Percentiles rank a stretch among this genome's conserved stretches.
Conservation (phyloP, 2,797 vertebrate species). For the Garrulus glandarius region DNA sequence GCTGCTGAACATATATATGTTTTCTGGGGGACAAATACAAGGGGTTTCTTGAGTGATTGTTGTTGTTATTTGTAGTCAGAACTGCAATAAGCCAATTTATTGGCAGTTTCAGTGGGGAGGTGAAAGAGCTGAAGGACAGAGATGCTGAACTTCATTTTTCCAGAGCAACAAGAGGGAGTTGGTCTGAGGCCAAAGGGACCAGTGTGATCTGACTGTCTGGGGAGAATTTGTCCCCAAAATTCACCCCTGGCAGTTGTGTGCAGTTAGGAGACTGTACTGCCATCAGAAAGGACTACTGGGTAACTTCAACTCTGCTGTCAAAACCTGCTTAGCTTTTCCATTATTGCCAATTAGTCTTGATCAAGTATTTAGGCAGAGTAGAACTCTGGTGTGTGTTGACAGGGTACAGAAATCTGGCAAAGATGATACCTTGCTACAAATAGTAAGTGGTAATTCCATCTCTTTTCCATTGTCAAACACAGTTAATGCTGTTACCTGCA, state of each 20-base stretch:
- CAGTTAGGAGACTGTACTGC: neutral
- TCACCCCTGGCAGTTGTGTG: neutral
- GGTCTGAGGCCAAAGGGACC: neutral
- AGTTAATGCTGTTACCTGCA: neutral
- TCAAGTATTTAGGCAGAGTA: neutral
- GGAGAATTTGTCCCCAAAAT: neutral
- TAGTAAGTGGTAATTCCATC: neutral
- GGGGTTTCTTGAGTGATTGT: neutral
- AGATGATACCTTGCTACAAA: neutral
- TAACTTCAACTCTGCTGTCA: neutral
- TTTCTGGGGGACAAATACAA: neutral
- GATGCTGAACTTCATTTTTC: neutral
- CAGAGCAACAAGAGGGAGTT: neutral
- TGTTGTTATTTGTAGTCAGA: neutral
- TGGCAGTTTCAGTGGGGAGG: neutral
- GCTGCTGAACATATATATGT: neutral
- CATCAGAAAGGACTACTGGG: neutral
- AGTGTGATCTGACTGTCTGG: fast-evolving
- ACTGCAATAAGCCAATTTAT: neutral
- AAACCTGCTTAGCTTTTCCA: neutral
- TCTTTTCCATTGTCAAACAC: neutral
- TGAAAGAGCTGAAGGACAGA: neutral
- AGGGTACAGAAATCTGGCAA: neutral
- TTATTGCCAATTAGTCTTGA: neutral
- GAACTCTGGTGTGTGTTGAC: neutral